Conservation (phyloP, 2,888 invertebrate genomes). For the Carabus problematicus region DNA sequence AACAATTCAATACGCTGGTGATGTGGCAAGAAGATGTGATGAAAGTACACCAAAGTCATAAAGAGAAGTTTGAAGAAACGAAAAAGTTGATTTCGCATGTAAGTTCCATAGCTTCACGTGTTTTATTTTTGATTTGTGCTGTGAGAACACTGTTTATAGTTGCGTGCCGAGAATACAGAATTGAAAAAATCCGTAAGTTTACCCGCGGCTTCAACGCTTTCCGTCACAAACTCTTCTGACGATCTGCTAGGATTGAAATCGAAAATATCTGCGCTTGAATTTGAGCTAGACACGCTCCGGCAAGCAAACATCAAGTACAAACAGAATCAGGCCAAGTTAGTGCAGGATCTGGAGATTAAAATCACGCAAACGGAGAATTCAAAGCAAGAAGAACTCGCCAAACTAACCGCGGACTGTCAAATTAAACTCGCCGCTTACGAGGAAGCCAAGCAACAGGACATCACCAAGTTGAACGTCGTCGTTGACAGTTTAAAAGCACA, state of each 20-base stretch:
- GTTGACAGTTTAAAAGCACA: slow-evolving; percentile 44
- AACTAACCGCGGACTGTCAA: slow-evolving; percentile 15
- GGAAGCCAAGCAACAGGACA: slow-evolving; percentile 31
- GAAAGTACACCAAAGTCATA: slow-evolving; percentile 67
- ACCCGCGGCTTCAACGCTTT: slow-evolving; percentile 4
- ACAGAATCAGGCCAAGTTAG: slow-evolving; percentile 22
- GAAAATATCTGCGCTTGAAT: slow-evolving; percentile 34
- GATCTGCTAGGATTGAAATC: slow-evolving; percentile 25
- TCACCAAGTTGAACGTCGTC: slow-evolving; percentile 28
- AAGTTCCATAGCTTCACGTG: slow-evolving; percentile 52
- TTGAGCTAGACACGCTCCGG: slow-evolving; percentile 35
- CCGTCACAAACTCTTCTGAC: too few relatives aligned
- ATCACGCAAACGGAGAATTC: slow-evolving; percentile 17
- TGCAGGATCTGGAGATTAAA: slow-evolving; percentile 22
- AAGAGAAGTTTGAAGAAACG: slow-evolving; percentile 72
- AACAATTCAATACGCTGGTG: slow-evolving; percentile 68
- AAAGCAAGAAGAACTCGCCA: slow-evolving; percentile 17
- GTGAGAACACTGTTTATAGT: slow-evolving; percentile 41
- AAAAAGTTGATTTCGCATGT: slow-evolving; percentile 66
- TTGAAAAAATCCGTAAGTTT: slow-evolving; percentile 42
- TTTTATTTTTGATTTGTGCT: background rate
- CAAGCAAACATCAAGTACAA: slow-evolving; percentile 33
- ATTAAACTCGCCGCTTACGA: slow-evolving; percentile 13
- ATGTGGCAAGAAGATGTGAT: slow-evolving; percentile 72
- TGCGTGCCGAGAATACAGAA: slow-evolving; percentile 46